A percentile compares a stretch with the other conserved stretches of the same genome.
Conservation (phyloP, 2,888 invertebrate species). For the Steinernema hermaphroditum region DNA sequence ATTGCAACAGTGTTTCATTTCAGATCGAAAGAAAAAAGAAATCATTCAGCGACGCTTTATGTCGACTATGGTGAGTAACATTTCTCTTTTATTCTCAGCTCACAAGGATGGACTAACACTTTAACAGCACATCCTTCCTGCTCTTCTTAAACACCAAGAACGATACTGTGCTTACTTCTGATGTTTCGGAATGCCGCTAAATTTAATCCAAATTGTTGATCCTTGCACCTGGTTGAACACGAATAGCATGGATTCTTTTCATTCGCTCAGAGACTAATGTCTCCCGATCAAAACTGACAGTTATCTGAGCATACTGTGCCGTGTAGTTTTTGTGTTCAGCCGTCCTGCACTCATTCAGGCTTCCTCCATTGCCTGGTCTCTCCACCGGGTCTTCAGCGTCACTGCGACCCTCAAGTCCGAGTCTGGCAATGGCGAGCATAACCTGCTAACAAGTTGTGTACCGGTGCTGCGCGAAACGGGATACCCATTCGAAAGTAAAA, state of each 20-base stretch:
- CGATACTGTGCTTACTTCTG: not conserved
- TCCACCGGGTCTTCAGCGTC: conserved; percentile 65
- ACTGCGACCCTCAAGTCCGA: conserved; percentile 42
- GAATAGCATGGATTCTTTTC: too few relatives aligned
- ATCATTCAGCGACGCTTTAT: conserved; percentile 94
- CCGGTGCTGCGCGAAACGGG: conserved; percentile 30
- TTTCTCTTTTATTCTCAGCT: conserved; percentile 71
- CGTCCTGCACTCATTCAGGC: conserved; percentile 50
- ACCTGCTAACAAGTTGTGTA: conserved; percentile 17
- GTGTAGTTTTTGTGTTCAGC: conserved; percentile 60
- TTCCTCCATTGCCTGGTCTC: conserved; percentile 58
- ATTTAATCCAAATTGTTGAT: not conserved
- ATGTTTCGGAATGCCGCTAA: not conserved
- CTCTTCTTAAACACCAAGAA: not conserved
- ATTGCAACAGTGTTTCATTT: too few relatives aligned
- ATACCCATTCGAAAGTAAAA: conserved; percentile 29
- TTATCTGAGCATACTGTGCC: conserved; percentile 71
- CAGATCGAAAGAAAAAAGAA: conserved; percentile 96
- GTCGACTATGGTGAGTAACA: conserved; percentile 87
- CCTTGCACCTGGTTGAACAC: not conserved
- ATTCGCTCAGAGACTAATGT: too few relatives aligned
- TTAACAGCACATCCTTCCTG: conserved; percentile 79
- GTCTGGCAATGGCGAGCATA: conserved; percentile 25
- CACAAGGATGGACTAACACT: conserved; percentile 77
- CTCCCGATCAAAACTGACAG: not conserved